Base-by-base conservation (phyloP, 2,797 vertebrate species). In the Aldrovandia affinis region DNA sequence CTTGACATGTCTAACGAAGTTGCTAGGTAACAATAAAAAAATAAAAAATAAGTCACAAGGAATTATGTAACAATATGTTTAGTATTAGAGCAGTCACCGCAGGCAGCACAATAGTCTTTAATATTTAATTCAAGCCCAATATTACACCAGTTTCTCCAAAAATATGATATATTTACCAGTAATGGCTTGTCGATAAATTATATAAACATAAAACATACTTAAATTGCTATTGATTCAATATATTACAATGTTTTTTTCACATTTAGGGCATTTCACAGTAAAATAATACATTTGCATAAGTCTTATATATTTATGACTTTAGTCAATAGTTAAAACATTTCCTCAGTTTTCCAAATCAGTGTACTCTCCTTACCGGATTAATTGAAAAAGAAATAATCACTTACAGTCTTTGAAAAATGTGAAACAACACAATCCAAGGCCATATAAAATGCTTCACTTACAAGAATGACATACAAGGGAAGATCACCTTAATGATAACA, bases 1-100 rank as follows among this genome's bases (percentile, higher is more conserved):
- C 91, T 88, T 22, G 86, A 89, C 96, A 97, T 97, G 82, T 80
- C 84, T 22, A 36, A 7, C 20, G 25, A 57, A 80, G 33, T 20
- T 57, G 36, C 28, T 10, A 12, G 30, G 15, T 30, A 80, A 55
- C 22, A 52, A 20, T 59, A 10, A 42, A 3, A 25, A 61, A 81
- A 30, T 14, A 9, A 47, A 77, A 44, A 42, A 4, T 20, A 75
- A 75, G 6, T 6, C 47, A 12, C 55, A 39, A 70, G 65, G 30
- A 70, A 20, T 39, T 18, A n/a, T 77, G 9, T 44, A 18, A 47
- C 15, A 77, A n/a, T 44, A 77, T 47, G 42, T 25, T 77, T 77
- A 2, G 8, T 44, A 42, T 70, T 18, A 20, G 73, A 44, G 7
- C 22, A 10, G 6, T 5, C 20, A 9, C 73, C 47, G 73, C 9